Evolutionary conservation across 2,797 vertebrate species (phyloP), one percentile per base, ranked within the genome.

Genomic region (Xyrichtys novacula): DNA sequence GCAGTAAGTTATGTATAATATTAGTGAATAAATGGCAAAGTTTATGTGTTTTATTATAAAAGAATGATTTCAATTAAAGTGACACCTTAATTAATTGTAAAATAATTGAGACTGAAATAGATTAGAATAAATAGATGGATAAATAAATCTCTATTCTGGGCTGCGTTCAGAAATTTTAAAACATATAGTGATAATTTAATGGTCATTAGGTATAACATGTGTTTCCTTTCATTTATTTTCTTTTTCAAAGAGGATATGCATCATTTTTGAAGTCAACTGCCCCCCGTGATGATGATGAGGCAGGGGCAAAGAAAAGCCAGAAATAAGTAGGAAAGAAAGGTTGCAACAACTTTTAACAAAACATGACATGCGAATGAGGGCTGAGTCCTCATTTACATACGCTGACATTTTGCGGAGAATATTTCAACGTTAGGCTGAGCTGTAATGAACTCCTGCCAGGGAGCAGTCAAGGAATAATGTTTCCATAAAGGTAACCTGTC

Each of bases 401-500:
- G 94, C 95, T 98, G 97, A 99, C 97, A 98, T 99, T 99, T 99
- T 94, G 87, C 92, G 91, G 95, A 96, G 94, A 97, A 98, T 98
- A 97, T 96, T 95, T 96, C 96, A 98, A 95, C 93, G 96, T 96
- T 96, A 94, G 87, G 94, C 93, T 88, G 91, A 94, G 95, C 95
- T 93, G 95, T 98, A 98, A 99, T 98, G 97, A 98, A 98, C 97
- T 96, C 95, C 95, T 96, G 96, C 96, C 96, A 98, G 96, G 94
- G 96, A 96, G 94, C 87, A 93, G 93, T 95, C 94, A 97, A 96
- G 96, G 94, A 98, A 98, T 98, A 99, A 98, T 98, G 96, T 97
- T 98, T 95, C 97, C 95, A 95, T 96, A 98, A 97, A 97, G 96
- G 97, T 97, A 97, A 97, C 95, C 95, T 97, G 95, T 96, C 96